Percentiles rank a stretch among this genome's conserved stretches.
Conservation (phyloP, 2,797 vertebrate species). For the Passerculus sandwichensis region DNA sequence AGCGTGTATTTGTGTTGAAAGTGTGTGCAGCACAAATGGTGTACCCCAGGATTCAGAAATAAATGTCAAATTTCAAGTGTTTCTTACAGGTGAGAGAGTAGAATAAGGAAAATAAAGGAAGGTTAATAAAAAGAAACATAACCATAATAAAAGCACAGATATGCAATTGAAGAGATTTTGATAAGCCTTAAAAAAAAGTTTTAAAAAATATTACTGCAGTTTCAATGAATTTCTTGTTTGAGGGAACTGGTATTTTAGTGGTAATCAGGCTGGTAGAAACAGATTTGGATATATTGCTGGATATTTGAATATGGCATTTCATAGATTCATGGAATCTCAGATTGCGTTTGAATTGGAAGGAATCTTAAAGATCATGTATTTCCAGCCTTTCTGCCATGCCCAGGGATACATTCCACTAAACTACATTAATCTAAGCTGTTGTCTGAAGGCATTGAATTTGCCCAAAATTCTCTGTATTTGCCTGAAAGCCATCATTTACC, state of each 20-base stretch:
- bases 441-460: neutral
- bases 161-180: neutral
- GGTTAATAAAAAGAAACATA: neutral
- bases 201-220: rapidly evolving
- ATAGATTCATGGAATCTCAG: neutral
- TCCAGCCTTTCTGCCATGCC: neutral
- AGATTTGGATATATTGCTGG: neutral
- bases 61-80: neutral
- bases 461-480: neutral
- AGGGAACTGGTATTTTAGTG: neutral
- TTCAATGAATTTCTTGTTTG: neutral
- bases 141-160: neutral
- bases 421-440: neutral
- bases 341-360: neutral
- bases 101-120: neutral
- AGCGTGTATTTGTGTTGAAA: neutral
- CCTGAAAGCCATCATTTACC: neutral
- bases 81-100: neutral
- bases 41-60: neutral
- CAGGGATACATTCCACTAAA: neutral
- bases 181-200: neutral
- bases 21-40: neutral
- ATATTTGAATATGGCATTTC: neutral
- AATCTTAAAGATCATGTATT: neutral
- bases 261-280: neutral